Percentiles rank a stretch among this genome's conserved stretches.
phyloP scores from a whole-genome alignment of 2,113 vertebrate genomes.

The Furnarius figulus region DNA sequence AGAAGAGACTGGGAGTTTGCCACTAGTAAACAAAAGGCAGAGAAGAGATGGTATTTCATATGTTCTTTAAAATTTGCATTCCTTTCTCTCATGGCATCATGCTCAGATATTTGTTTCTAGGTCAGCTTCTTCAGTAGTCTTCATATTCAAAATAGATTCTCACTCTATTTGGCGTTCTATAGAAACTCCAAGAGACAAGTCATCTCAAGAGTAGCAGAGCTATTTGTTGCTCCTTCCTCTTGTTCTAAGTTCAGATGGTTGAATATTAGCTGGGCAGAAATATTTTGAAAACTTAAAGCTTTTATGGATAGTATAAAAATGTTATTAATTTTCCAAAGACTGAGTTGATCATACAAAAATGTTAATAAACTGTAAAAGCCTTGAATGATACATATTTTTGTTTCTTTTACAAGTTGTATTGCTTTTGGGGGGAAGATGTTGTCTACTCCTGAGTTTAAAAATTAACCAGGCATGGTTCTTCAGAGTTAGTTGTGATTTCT shows the following conservation, averaged over 20 bases:
- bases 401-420: not conserved
- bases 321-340: not conserved
- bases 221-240: not conserved
- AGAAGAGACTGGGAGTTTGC: not conserved
- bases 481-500: not conserved
- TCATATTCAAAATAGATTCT: not conserved
- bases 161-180: rapidly evolving
- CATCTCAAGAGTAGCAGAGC: not conserved
- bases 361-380: not conserved
- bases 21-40: not conserved
- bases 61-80: not conserved
- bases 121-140: not conserved
- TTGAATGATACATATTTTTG: not conserved
- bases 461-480: not conserved
- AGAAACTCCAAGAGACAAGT: not conserved
- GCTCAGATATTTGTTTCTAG: not conserved
- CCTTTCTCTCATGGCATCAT: not conserved
- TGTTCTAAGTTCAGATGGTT: not conserved
- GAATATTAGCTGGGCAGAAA: not conserved
- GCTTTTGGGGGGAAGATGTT: not conserved
- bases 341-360: not conserved
- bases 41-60: not conserved
- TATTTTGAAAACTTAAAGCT: not conserved
- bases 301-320: not conserved
- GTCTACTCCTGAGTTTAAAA: not conserved